These are phyloP conservation scores for Pteronotus mesoamericanus DNA, from an alignment of 2,797 vertebrate species.

Conservation along the genomic window DNA sequence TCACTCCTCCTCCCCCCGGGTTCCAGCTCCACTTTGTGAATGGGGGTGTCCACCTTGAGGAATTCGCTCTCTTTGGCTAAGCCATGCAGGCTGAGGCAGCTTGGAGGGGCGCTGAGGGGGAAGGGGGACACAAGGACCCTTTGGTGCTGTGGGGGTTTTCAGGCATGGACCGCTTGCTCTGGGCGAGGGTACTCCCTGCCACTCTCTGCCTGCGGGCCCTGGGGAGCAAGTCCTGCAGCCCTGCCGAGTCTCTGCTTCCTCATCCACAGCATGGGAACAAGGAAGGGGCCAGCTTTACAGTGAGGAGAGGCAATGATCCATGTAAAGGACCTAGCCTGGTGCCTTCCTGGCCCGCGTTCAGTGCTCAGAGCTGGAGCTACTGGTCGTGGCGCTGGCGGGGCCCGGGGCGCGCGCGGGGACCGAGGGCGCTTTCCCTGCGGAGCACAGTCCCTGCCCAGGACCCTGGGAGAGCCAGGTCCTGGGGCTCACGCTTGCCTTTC, in stretches of 20 bases:
- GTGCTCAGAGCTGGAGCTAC: neutral
- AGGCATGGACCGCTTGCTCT: neutral
- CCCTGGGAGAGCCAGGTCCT: neutral
- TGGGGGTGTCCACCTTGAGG: neutral
- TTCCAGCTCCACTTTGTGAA: neutral
- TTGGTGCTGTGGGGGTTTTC: neutral
- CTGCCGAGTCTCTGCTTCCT: neutral
- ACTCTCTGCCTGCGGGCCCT: neutral
- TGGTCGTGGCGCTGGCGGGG: neutral
- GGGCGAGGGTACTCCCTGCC: neutral
- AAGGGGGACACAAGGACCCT: neutral
- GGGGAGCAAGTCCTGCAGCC: neutral
- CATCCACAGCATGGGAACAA: neutral
- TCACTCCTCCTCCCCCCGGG: neutral
- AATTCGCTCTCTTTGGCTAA: neutral
- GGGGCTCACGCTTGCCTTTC: neutral
- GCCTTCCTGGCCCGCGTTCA: accelerated
- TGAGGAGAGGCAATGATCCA: no score
- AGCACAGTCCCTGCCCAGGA: neutral
- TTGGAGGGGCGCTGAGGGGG: neutral
- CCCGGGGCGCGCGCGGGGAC: neutral
- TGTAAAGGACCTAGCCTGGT: neutral
- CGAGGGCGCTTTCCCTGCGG: neutral
- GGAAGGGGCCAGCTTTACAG: neutral
- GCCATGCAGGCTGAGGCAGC: neutral